Conservation (phyloP, 2,888 invertebrate genomes). For the Drosophila kuntzei region DNA sequence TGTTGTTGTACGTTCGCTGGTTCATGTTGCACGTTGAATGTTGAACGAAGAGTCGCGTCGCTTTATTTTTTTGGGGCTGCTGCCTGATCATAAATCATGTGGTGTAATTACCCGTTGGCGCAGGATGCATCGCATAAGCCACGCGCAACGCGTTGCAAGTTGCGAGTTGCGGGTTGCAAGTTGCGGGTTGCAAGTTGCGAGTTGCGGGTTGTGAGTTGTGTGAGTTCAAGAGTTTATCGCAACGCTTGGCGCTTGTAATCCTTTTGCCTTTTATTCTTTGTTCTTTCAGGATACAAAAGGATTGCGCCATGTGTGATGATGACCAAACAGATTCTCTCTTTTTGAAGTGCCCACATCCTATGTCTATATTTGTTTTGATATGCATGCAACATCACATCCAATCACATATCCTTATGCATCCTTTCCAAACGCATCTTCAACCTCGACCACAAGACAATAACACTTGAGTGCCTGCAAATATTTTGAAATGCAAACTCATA, state of each 20-base stretch:
- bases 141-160: constrained; percentile 58
- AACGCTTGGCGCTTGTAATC: constrained; percentile 49
- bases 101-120: constrained; percentile 85
- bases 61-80: constrained; percentile 29
- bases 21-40: constrained; percentile 9
- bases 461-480: constrained; percentile 57
- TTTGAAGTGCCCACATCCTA: constrained; percentile 52
- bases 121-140: constrained; percentile 79
- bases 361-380: constrained; percentile 65
- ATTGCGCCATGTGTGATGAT: constrained; percentile 65
- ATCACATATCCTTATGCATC: constrained; percentile 21
- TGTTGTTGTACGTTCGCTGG: constrained; percentile 33
- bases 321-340: constrained; percentile 69
- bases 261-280: constrained; percentile 34
- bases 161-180: constrained; percentile 19
- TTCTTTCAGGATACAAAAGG: constrained; percentile 46
- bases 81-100: constrained; percentile 83
- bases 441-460: constrained; percentile 1
- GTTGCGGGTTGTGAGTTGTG: constrained; percentile 32
- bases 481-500: constrained; percentile 51
- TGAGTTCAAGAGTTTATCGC: constrained; percentile 76
- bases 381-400: constrained; percentile 40
- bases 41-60: neutral
- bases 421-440: constrained; percentile 20
- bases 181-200: constrained; percentile 21